A percentile compares a stretch with the other conserved stretches of the same genome.
phyloP scores from a whole-genome alignment of 92 coral and sea anemone genomes.

The Umimayanthus kanabou region DNA sequence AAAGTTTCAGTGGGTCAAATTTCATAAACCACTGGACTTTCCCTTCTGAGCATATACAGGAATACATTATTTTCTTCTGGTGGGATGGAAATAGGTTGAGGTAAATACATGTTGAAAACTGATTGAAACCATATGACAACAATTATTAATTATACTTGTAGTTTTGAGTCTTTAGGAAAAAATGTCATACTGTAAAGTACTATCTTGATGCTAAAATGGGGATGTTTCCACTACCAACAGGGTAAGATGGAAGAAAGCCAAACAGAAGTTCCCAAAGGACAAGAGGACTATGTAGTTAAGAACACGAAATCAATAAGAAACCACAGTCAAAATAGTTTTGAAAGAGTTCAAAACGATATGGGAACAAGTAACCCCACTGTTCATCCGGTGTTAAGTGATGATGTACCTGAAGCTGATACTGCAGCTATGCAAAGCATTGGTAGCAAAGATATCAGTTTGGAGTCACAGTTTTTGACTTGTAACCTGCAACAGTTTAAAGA shows the following conservation, averaged over 20 bases:
- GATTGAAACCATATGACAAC: no score
- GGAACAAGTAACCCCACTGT: neutral
- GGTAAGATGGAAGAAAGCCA: constrained; percentile 17
- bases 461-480: neutral
- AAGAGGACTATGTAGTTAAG: neutral
- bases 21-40: no score
- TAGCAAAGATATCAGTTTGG: neutral
- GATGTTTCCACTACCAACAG: neutral
- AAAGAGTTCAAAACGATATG: neutral
- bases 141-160: neutral
- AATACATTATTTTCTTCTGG: no score
- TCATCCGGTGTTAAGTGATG: neutral
- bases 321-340: neutral
- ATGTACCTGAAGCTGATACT: neutral
- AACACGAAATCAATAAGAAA: neutral
- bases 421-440: neutral
- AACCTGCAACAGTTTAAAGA: neutral
- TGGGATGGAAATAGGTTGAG: no score
- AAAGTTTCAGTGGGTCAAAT: no score
- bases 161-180: no score
- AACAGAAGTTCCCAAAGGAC: neutral
- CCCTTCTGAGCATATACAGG: no score
- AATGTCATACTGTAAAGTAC: no score
- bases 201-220: no score
- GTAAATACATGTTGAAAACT: no score